Conservation (phyloP, 2,797 vertebrate genomes). For the Halcyon leucocephala region DNA sequence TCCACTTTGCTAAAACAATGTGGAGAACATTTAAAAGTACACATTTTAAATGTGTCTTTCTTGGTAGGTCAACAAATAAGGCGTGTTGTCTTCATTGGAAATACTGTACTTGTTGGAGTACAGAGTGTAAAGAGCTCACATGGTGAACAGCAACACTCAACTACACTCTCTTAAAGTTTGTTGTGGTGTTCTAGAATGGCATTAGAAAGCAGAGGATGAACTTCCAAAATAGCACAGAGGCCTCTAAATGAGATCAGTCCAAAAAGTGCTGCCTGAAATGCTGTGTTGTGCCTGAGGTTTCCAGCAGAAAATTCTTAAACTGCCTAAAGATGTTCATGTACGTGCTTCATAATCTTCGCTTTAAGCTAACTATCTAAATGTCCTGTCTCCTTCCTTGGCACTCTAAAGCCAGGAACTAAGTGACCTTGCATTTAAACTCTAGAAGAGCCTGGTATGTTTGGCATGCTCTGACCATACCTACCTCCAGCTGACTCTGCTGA, state of each 20-base stretch:
- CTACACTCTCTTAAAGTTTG: background rate
- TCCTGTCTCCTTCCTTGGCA: background rate
- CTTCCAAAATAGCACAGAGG: background rate
- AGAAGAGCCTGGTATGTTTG: background rate
- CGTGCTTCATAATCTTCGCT: background rate
- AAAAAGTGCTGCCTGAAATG: background rate
- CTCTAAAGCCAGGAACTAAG: background rate
- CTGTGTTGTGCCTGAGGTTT: background rate
- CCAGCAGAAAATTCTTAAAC: background rate
- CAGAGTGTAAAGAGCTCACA: background rate
- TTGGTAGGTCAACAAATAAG: background rate
- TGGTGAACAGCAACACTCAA: background rate
- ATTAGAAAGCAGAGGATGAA: background rate
- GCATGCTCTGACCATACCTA: background rate
- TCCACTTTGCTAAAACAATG: background rate
- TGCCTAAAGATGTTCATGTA: background rate
- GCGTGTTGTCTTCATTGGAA: background rate
- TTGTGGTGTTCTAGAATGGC: background rate
- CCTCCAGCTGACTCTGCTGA: background rate
- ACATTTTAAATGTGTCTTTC: background rate
- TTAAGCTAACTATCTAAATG: background rate
- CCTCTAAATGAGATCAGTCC: background rate
- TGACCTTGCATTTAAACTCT: background rate
- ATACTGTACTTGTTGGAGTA: background rate
- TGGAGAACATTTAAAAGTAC: background rate